These are phyloP conservation scores for Spea multiplicata DNA, from an alignment of 2,113 vertebrate species.

Conservation along the genomic window DNA sequence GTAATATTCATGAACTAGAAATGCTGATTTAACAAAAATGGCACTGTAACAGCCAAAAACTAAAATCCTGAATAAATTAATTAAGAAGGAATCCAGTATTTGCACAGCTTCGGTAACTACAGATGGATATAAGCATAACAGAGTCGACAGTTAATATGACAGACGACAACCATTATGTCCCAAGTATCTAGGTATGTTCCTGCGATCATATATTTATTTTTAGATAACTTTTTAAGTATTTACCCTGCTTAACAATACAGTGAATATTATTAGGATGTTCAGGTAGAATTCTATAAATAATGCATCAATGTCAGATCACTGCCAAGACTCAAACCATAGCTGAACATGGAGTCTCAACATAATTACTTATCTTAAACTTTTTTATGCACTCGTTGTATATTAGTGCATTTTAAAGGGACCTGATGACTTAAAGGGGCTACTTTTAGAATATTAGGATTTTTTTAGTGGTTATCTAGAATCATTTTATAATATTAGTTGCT, in stretches of 20 bases:
- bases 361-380: neutral
- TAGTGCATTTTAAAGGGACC: too few relatives aligned
- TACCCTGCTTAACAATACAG: constrained; percentile 5
- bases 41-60: neutral
- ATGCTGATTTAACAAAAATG: constrained; percentile 16
- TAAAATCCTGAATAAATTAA: constrained; percentile 24
- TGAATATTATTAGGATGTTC: constrained; percentile 6
- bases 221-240: constrained; percentile 18
- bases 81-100: constrained; percentile 19
- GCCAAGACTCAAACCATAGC: neutral
- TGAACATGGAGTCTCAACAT: neutral
- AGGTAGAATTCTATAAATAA: constrained; percentile 2
- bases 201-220: constrained; percentile 20
- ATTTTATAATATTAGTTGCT: too few relatives aligned
- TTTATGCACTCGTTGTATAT: too few relatives aligned
- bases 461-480: too few relatives aligned
- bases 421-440: too few relatives aligned
- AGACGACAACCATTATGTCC: constrained; percentile 7
- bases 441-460: too few relatives aligned
- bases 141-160: constrained; percentile 27
- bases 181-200: neutral
- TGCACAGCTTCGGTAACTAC: constrained; percentile 2
- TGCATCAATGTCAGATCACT: neutral
- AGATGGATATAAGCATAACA: constrained; percentile 1
- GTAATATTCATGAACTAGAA: constrained; percentile 29